phyloP scores from a whole-genome alignment of 2,113 vertebrate species.

The Notiomystis cincta region DNA sequence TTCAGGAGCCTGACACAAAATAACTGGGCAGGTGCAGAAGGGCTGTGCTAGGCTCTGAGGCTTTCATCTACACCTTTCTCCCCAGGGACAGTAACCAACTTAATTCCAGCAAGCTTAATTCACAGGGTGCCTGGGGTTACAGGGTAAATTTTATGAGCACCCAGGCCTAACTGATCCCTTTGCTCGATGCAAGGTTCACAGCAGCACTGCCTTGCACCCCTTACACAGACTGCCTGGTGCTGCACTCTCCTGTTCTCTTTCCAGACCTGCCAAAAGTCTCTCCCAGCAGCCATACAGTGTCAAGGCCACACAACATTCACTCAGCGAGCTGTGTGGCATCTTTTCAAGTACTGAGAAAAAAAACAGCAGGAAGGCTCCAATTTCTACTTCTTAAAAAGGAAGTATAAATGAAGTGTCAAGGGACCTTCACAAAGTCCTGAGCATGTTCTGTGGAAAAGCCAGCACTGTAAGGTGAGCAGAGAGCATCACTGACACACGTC shows the following conservation, averaged over 20 bases:
- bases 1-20: not conserved
- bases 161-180: not conserved
- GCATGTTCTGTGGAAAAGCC: not conserved
- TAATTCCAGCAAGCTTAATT: not conserved
- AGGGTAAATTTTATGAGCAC: not conserved
- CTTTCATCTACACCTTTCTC: not conserved
- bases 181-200: not conserved
- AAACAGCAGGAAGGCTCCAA: not conserved
- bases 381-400: not conserved
- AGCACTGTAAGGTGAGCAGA: not conserved
- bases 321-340: not conserved
- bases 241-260: not conserved
- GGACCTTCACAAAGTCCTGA: not conserved
- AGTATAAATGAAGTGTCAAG: not conserved
- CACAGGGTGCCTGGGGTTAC: not conserved
- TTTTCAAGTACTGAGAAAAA: not conserved
- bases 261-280: not conserved
- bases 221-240: not conserved
- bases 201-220: not conserved
- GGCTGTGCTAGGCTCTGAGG: not conserved
- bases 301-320: not conserved
- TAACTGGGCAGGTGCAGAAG: not conserved
- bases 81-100: not conserved
- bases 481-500: fast-evolving
- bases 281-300: not conserved